These are phyloP conservation scores for Noctua pronuba DNA, from an alignment of 2,888 invertebrate species.

Conservation along the genomic window DNA sequence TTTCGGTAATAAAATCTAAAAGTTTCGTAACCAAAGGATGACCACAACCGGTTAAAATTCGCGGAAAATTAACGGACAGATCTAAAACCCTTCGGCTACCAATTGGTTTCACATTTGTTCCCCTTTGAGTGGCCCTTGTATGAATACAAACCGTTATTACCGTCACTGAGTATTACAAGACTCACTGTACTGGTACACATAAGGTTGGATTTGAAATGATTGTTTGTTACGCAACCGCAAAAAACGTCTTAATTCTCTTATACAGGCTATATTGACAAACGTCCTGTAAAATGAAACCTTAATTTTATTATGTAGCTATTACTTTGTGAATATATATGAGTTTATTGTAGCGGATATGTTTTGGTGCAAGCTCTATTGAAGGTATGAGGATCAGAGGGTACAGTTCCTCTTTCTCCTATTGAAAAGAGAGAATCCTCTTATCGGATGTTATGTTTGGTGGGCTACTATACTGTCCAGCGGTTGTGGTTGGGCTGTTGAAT, in stretches of 20 bases:
- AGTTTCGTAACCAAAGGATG: conserved; percentile 2
- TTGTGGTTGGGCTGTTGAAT: neutral
- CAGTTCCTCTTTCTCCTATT: neutral
- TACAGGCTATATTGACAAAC: conserved; percentile 68
- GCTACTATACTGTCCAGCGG: neutral
- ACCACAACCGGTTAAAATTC: conserved; percentile 41
- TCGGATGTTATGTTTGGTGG: neutral
- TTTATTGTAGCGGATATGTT: neutral
- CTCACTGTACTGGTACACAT: neutral
- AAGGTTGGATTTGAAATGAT: conserved; percentile 24
- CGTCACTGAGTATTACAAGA: neutral
- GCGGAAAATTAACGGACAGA: conserved; percentile 58
- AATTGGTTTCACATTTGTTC: conserved; percentile 69
- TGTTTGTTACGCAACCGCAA: neutral
- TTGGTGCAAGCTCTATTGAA: neutral
- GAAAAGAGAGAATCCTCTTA: neutral
- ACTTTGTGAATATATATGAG: conserved; percentile 60
- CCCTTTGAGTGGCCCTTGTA: conserved; percentile 58
- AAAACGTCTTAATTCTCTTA: conserved; percentile 50
- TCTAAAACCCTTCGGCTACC: conserved; percentile 62
- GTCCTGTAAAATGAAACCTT: conserved; percentile 79
- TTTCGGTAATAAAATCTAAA: conserved; percentile 11
- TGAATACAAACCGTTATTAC: conserved; percentile 15
- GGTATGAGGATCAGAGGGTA: neutral
- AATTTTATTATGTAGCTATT: conserved; percentile 81